Evolutionary conservation across 2,797 vertebrate genomes (phyloP), one percentile per base, ranked within the genome.

Genomic region (Scolopax rusticola): DNA sequence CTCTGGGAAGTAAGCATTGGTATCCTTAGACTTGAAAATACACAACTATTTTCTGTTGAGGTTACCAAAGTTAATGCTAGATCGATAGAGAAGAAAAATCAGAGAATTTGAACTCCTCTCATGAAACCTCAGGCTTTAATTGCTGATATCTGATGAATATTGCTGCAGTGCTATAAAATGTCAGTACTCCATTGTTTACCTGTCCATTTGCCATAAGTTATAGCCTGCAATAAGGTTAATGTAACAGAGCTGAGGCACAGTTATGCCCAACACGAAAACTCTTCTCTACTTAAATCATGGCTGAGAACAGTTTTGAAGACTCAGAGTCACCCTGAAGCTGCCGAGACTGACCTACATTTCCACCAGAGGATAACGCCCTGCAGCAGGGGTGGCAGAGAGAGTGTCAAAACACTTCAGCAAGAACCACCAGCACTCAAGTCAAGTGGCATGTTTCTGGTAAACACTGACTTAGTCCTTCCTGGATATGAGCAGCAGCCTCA

Each of bases 311-410:
- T 64, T 84, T 54, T 50, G 33, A 76, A 61, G 45, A 61, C 33
- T 33, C 2, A 51, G 53, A 69, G 43, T 47, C 88, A 78, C 33
- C 32, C 45, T 12, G 12, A 88, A 94, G 57, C 41, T 73, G 36
- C 67, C 40, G 80, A 89, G 36, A 27, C n/a, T 84, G 80, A 93
- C 83, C 85, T 93, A 89, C 60, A 85, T 90, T 92, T 89, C 83
- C 51, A 59, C 11, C 33, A 51, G 86, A 84, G 25, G 50, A 43
- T 38, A 88, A 88, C 2, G 1, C 40, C 63, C 80, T 50, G 43
- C 8, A n/a, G 83, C 63, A 84, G 48, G 28, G 51, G 20, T 56
- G 43, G 43, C 57, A 89, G 38, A 79, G 27, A 59, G 83, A 43
- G 56, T 21, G 43, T 65, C 77, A 93, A 78, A 94, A 88, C 53